Evolutionary conservation across 2,888 invertebrate species (phyloP).

Genomic region (Leptinotarsa juncta): DNA sequence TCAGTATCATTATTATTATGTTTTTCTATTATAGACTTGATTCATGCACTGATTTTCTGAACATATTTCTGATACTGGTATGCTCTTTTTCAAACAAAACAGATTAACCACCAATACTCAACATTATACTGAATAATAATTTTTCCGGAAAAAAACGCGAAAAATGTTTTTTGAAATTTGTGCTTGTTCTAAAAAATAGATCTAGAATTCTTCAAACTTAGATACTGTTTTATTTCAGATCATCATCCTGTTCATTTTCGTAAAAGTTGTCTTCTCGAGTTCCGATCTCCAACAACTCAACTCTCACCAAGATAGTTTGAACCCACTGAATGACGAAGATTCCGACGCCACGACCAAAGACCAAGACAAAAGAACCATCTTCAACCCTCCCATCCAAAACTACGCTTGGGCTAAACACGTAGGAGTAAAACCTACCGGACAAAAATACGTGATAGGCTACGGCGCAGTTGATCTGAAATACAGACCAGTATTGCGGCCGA

Average conservation of each 20-base stretch:
- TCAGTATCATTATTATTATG: no score
- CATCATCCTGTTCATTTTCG: constrained; percentile 38
- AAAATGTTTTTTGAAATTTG: no score
- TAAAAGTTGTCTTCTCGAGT: constrained; percentile 45
- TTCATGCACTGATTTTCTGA: no score
- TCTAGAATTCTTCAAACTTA: background rate
- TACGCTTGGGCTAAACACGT: constrained; percentile 59
- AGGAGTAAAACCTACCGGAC: constrained; percentile 54
- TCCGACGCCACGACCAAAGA: constrained; percentile 48
- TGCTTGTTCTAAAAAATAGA: background rate
- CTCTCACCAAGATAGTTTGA: constrained; percentile 49
- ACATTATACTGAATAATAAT: no score
- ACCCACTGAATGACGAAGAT: constrained; percentile 57
- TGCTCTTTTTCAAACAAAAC: no score
- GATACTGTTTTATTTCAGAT: constrained; percentile 39
- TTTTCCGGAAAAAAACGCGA: no score
- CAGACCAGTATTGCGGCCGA: constrained; percentile 55
- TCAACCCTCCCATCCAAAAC: constrained; percentile 47
- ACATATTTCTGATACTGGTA: no score
- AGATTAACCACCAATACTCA: no score
- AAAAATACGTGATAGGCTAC: constrained; percentile 57
- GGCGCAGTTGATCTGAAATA: constrained; percentile 56
- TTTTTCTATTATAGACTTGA: no score
- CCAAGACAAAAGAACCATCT: constrained; percentile 60
- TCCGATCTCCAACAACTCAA: constrained; percentile 49